phyloP scores from a whole-genome alignment of 2,888 invertebrate species.

The Holacanthella duospinosa region DNA sequence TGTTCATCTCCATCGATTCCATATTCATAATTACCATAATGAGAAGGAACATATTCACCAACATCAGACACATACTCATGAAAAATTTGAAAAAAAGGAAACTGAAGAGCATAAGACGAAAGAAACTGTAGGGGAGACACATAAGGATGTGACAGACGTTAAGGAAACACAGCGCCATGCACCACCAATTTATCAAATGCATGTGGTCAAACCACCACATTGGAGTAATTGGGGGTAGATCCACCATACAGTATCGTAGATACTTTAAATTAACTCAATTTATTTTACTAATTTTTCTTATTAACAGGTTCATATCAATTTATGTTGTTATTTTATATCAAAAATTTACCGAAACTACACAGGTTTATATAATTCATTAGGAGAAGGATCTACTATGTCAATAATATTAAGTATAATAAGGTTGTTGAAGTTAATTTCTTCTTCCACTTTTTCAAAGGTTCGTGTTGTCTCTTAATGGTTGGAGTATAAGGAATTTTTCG shows the following conservation, averaged over 20 bases:
- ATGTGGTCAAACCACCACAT: background rate
- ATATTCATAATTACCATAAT: background rate
- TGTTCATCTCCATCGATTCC: background rate
- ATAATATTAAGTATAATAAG: too few relatives aligned
- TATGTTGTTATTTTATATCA: background rate
- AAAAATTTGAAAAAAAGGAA: background rate
- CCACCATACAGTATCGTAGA: background rate
- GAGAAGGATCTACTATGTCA: too few relatives aligned
- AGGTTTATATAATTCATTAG: background rate
- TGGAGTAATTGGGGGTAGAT: background rate
- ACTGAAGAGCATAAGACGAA: background rate
- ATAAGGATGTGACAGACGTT: background rate
- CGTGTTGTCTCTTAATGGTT: too few relatives aligned
- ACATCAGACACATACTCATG: background rate
- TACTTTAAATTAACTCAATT: background rate
- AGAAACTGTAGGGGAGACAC: background rate
- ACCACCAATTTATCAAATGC: background rate
- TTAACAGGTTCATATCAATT: too few relatives aligned
- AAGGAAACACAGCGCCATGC: background rate
- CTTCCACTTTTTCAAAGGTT: background rate
- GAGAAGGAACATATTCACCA: background rate
- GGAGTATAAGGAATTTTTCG: too few relatives aligned
- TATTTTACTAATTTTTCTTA: background rate
- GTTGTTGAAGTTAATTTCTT: background rate
- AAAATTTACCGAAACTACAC: background rate